These are phyloP conservation scores for Myopa tessellatipennis DNA, from an alignment of 2,888 invertebrate genomes.

Conservation along the genomic window DNA sequence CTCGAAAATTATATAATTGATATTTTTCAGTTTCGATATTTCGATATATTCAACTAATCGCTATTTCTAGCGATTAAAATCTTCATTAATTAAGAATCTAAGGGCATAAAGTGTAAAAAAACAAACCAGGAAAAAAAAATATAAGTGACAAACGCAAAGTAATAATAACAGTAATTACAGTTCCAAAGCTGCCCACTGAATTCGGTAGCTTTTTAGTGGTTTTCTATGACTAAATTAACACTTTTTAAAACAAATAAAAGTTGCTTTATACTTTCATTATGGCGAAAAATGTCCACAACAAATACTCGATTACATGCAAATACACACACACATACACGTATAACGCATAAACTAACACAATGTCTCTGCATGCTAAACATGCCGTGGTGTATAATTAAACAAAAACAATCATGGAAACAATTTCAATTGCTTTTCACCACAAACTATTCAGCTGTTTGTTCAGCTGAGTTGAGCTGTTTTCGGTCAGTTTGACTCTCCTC, in stretches of 20 bases:
- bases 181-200: too few species aligned
- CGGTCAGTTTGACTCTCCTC: too few species aligned
- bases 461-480: too few species aligned
- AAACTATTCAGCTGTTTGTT: neutral
- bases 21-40: too few species aligned
- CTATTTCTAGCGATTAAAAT: too few species aligned
- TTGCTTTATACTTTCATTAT: neutral
- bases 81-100: too few species aligned
- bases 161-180: neutral
- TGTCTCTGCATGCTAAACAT: neutral
- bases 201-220: too few species aligned
- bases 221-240: neutral
- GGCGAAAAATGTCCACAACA: neutral
- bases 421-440: neutral
- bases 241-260: constrained; percentile 1
- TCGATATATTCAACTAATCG: too few species aligned
- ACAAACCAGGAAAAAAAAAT: too few species aligned
- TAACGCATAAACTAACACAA: neutral
- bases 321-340: neutral
- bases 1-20: too few species aligned
- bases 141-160: too few species aligned
- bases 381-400: constrained; percentile 11
- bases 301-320: neutral
- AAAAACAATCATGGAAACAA: neutral
- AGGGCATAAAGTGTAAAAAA: too few species aligned